phyloP scores from a whole-genome alignment of 2,113 vertebrate genomes.

The Rhineura floridana region DNA sequence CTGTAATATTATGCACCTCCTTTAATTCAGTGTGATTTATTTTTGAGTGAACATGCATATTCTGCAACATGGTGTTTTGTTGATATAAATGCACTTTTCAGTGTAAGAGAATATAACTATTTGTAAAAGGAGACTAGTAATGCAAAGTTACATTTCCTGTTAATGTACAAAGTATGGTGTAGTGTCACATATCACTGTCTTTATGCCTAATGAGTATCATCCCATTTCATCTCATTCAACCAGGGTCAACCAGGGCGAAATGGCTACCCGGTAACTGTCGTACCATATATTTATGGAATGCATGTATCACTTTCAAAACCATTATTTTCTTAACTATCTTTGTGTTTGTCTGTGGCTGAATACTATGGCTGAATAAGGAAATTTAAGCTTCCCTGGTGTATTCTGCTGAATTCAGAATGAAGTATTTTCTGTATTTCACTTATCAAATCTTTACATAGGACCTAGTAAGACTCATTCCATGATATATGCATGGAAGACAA shows the following conservation, averaged over 20 bases:
- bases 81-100: constrained; percentile 21
- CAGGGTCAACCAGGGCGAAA: constrained; percentile 74
- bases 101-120: constrained; percentile 5
- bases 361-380: neutral
- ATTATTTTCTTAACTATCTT: constrained; percentile 25
- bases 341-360: constrained; percentile 35
- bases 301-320: neutral
- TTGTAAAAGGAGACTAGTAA: neutral
- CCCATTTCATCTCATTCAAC: constrained; percentile 72
- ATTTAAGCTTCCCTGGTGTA: neutral
- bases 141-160: constrained; percentile 15
- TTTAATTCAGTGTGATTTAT: neutral
- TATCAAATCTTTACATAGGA: neutral
- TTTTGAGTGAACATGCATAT: neutral
- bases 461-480: neutral
- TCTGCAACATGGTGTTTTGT: neutral
- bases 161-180: constrained; percentile 56
- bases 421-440: neutral
- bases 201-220: constrained; percentile 66
- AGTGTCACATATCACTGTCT: constrained; percentile 50
- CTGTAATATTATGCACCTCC: neutral
- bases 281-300: constrained; percentile 52
- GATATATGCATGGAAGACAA: constrained; percentile 17
- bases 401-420: constrained; percentile 27
- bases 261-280: constrained; percentile 68